Percentiles rank a stretch among this genome's conserved stretches.
Conservation (phyloP, 2,888 invertebrate genomes). For the Ferrisia virgata region DNA sequence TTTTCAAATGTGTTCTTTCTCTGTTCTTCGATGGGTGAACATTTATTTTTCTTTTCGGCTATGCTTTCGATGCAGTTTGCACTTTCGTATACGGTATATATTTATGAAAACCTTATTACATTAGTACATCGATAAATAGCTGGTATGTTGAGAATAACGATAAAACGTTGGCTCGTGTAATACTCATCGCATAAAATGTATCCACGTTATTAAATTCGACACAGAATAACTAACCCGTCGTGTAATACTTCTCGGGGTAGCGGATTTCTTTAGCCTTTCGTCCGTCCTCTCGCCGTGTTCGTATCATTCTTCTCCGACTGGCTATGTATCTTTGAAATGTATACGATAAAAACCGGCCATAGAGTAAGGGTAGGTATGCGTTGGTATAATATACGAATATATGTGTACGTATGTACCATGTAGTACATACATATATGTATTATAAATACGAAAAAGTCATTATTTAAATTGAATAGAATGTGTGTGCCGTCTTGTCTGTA, state of each 20-base stretch:
- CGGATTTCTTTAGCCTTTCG: no score
- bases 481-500: constrained; percentile 18
- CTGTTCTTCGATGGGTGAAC: no score
- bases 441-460: constrained; percentile 25
- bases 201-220: constrained; percentile 21
- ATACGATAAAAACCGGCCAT: background rate
- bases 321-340: no score
- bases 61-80: background rate
- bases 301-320: background rate
- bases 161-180: background rate
- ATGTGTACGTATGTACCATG: background rate
- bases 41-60: background rate
- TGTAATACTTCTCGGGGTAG: background rate
- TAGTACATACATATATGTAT: no score
- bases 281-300: no score
- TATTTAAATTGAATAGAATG: constrained; percentile 27
- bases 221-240: background rate
- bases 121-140: background rate
- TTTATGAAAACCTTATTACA: background rate
- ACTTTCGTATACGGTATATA: background rate
- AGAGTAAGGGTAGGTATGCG: background rate
- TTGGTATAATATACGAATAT: background rate
- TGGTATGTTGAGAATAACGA: background rate
- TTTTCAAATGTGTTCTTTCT: background rate
- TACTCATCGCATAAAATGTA: no score